Evolutionary conservation across 2,797 vertebrate genomes (phyloP).

Genomic region (Hippopotamyrus pictus): DNA sequence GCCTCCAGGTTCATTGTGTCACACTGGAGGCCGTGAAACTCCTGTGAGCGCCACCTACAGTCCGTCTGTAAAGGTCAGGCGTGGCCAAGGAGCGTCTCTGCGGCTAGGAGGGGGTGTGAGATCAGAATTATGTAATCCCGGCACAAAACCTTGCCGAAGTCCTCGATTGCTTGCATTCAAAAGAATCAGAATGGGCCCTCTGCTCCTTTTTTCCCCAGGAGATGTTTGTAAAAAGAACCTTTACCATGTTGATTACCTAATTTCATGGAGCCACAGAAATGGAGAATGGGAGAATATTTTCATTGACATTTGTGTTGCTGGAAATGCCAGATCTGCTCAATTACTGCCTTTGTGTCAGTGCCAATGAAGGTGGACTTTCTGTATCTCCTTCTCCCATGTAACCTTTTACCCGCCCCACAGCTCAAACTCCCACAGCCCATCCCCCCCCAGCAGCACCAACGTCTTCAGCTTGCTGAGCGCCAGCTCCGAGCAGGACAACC

Average conservation of each 20-base stretch:
- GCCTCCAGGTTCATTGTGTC: neutral
- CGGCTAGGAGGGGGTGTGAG: neutral
- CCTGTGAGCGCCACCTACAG: neutral
- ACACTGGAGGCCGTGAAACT: neutral
- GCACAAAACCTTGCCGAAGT: neutral
- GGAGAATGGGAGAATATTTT: neutral
- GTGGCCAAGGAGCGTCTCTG: neutral
- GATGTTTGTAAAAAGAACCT: neutral
- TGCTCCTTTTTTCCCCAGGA: neutral
- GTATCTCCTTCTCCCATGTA: neutral
- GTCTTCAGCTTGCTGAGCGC: conserved; percentile 77
- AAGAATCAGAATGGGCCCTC: neutral
- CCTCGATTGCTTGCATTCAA: neutral
- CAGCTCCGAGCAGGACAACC: conserved; percentile 78
- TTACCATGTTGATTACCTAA: neutral
- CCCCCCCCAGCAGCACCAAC: conserved; percentile 69
- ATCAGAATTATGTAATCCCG: neutral
- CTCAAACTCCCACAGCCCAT: conserved; percentile 46
- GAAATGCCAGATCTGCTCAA: neutral
- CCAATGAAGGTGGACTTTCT: neutral
- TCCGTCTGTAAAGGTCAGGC: neutral
- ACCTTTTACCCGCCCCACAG: neutral
- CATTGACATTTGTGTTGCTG: neutral
- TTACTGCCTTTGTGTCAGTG: neutral
- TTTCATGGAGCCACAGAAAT: neutral